phyloP scores from a whole-genome alignment of 2,113 vertebrate genomes.

The Plestiodon gilberti region DNA sequence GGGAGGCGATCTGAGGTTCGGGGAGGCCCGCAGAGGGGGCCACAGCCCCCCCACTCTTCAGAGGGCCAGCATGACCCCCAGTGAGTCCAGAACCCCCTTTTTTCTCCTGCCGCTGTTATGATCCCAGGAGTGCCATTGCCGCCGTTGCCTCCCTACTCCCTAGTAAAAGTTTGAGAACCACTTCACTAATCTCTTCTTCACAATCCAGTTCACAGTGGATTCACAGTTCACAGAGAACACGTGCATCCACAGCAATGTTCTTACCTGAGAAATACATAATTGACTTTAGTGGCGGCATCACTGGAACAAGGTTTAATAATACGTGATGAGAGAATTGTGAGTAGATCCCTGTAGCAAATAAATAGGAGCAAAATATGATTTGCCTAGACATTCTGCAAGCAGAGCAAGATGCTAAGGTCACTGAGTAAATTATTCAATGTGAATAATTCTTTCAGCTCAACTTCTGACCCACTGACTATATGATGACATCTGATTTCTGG shows the following conservation, averaged over 20 bases:
- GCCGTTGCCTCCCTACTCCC: too few species aligned
- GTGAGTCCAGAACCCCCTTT: too few species aligned
- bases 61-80: too few species aligned
- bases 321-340: not conserved
- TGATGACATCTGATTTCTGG: constrained; percentile 51
- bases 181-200: not conserved
- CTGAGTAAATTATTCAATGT: constrained; percentile 23
- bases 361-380: constrained; percentile 5
- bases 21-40: too few species aligned
- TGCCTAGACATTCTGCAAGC: not conserved
- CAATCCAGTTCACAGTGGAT: not conserved
- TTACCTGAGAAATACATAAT: not conserved
- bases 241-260: not conserved
- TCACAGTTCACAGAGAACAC: not conserved
- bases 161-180: too few species aligned
- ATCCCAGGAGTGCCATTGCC: too few species aligned
- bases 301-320: not conserved
- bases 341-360: constrained; percentile 23
- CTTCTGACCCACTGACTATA: constrained; percentile 47
- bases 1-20: too few species aligned
- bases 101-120: too few species aligned
- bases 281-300: not conserved
- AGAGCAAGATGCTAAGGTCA: constrained; percentile 27
- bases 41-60: too few species aligned
- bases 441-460: constrained; percentile 19